Conservation (phyloP, 2,113 vertebrate genomes). For the Merops nubicus region DNA sequence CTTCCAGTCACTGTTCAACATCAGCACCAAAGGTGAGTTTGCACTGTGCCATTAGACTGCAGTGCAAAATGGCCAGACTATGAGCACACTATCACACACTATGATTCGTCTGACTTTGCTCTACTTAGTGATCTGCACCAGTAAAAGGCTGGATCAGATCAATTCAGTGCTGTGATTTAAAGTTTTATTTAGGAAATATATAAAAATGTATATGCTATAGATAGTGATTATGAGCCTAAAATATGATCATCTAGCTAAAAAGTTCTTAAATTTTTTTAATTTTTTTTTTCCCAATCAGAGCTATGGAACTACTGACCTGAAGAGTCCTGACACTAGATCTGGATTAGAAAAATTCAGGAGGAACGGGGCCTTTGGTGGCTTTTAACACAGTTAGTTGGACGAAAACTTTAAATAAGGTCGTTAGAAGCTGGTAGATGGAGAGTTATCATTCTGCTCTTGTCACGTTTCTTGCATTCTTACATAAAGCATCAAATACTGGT, state of each 20-base stretch:
- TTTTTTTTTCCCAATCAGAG: background rate
- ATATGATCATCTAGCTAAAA: background rate
- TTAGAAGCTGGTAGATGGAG: background rate
- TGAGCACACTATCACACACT: too few relatives aligned
- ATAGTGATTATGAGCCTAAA: background rate
- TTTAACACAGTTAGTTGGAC: background rate
- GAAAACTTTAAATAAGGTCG: background rate
- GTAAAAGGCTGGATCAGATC: background rate
- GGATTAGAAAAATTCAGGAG: background rate
- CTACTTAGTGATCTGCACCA: background rate
- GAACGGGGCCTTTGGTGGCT: background rate
- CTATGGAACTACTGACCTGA: background rate
- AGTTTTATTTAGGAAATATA: background rate
- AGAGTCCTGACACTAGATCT: background rate
- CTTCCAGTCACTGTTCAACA: background rate
- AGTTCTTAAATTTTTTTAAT: accelerated
- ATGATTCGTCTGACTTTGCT: background rate
- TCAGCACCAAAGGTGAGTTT: background rate
- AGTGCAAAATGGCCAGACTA: background rate
- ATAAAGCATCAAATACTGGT: background rate
- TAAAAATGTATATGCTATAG: background rate
- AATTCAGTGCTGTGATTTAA: background rate
- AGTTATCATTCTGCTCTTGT: background rate
- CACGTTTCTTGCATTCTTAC: background rate
- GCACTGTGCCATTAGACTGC: background rate